phyloP scores from a whole-genome alignment of 2,797 vertebrate genomes.

The Syndactyla subalaris region DNA sequence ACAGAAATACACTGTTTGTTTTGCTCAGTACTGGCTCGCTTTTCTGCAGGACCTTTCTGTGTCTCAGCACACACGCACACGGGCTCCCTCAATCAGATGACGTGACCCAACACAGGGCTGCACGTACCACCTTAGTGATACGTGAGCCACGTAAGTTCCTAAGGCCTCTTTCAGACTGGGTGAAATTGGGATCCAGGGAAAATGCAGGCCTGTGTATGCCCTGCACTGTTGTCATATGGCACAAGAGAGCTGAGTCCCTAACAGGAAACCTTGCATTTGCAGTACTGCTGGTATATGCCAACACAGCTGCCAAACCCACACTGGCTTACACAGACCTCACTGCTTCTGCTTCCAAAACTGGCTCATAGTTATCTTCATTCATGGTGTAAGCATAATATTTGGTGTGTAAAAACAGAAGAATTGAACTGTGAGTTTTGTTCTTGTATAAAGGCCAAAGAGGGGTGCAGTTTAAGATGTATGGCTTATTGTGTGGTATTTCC shows the following conservation, averaged over 20 bases:
- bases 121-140: neutral
- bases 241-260: neutral
- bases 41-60: neutral
- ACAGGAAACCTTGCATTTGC: neutral
- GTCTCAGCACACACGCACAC: neutral
- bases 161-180: neutral
- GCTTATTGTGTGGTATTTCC: rapidly evolving
- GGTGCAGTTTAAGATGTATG: neutral
- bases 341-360: neutral
- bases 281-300: neutral
- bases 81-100: neutral
- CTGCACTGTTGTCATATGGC: neutral
- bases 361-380: neutral
- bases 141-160: neutral
- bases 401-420: neutral
- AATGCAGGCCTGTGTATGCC: neutral
- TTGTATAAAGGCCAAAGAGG: neutral
- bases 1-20: neutral
- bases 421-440: neutral
- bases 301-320: neutral
- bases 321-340: neutral
- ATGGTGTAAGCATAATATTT: neutral
- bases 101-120: neutral
- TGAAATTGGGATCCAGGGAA: neutral
- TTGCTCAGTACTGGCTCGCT: neutral